Percentiles rank a stretch among this genome's conserved stretches.
phyloP scores from a whole-genome alignment of 2,797 vertebrate species.

The Hydrolagus colliei region DNA sequence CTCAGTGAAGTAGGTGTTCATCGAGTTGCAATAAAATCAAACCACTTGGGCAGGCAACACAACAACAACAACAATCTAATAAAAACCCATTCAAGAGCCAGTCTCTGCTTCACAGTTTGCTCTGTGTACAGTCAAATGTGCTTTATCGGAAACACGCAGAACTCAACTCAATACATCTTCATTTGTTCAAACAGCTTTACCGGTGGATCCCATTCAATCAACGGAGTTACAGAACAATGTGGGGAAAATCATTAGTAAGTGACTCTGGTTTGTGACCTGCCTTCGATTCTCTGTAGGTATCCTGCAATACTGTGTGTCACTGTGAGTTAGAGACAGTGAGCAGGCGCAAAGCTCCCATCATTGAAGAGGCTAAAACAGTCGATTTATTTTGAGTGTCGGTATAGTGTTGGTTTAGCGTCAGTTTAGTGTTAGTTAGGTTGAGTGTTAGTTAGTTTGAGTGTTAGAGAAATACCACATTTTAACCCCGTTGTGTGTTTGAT shows the following conservation, averaged over 20 bases:
- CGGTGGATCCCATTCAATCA: slow-evolving; percentile 5
- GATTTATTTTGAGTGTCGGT: too few species aligned
- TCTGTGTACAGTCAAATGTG: not conserved
- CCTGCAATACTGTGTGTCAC: too few species aligned
- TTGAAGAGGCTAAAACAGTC: too few species aligned
- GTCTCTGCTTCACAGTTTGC: not conserved
- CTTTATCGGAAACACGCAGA: not conserved
- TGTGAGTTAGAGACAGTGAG: too few species aligned
- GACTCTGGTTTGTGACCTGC: not conserved
- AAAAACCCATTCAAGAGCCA: not conserved
- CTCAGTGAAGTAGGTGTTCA: not conserved
- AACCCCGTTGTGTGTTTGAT: too few species aligned
- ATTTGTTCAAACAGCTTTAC: slow-evolving; percentile 18
- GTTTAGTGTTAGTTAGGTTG: too few species aligned
- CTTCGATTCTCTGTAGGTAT: not conserved
- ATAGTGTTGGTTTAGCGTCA: too few species aligned
- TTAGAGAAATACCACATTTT: too few species aligned
- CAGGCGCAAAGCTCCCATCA: too few species aligned
- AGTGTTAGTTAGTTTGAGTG: too few species aligned
- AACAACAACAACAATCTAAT: too few species aligned
- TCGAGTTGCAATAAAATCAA: not conserved
- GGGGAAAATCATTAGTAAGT: slow-evolving; percentile 26
- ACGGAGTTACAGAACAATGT: slow-evolving; percentile 7
- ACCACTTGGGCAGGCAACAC: too few species aligned
- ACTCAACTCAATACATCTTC: not conserved